These are phyloP conservation scores for Oncorhynchus nerka DNA, from an alignment of 2,113 vertebrate species.

Conservation along the genomic window DNA sequence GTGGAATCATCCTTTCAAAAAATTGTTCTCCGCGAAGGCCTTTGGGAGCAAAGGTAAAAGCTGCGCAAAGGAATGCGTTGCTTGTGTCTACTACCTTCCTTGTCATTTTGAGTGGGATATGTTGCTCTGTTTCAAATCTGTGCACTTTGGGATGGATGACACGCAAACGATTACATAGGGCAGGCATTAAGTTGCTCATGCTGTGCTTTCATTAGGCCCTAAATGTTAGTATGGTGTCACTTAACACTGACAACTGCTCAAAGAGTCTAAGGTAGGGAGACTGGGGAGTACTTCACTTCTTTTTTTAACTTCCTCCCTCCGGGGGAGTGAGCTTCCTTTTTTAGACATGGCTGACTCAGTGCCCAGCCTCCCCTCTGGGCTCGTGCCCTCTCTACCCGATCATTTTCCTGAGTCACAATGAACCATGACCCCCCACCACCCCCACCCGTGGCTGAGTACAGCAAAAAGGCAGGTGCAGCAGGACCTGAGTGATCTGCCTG, in stretches of 20 bases:
- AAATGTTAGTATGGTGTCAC: too few relatives aligned
- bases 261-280: neutral
- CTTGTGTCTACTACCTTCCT: too few relatives aligned
- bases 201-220: too few relatives aligned
- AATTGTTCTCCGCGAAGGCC: too few relatives aligned
- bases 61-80: too few relatives aligned
- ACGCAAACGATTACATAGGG: too few relatives aligned
- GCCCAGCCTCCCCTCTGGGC: neutral
- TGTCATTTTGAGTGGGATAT: too few relatives aligned
- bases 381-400: constrained; percentile 25
- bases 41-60: too few relatives aligned
- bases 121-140: too few relatives aligned
- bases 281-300: neutral
- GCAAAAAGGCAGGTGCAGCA: constrained; percentile 35
- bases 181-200: too few relatives aligned
- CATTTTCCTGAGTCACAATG: constrained; percentile 71
- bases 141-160: too few relatives aligned
- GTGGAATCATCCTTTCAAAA: too few relatives aligned
- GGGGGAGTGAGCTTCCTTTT: constrained; percentile 56
- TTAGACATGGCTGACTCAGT: constrained; percentile 70
- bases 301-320: neutral
- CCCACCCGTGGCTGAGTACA: neutral
- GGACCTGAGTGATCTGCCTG: constrained; percentile 17
- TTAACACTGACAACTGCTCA: neutral
- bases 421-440: constrained; percentile 28